Evolutionary conservation across 2,113 vertebrate species (phyloP).

Genomic region (Aythya baeri): DNA sequence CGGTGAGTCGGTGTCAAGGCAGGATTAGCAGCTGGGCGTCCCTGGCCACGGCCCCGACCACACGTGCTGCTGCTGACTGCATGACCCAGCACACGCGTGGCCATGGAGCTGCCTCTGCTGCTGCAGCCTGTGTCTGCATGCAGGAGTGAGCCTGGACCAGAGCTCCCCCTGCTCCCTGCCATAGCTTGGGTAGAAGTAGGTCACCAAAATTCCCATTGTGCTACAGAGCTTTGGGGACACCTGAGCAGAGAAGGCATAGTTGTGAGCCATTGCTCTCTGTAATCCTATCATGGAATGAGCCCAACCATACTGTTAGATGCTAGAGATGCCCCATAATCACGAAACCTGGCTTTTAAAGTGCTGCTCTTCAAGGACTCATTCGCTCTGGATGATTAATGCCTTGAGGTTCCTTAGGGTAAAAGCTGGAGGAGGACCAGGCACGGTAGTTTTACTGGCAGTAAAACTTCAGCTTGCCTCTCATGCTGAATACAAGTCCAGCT

Average conservation of each 20-base stretch:
- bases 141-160: not conserved
- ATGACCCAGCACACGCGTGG: accelerated
- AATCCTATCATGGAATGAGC: not conserved
- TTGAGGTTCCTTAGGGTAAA: not conserved
- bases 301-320: accelerated
- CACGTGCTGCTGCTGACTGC: not conserved
- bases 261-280: not conserved
- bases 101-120: not conserved
- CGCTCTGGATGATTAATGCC: not conserved
- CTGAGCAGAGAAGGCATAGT: not conserved
- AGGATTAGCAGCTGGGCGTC: constrained; percentile 32
- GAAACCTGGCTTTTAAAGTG: not conserved
- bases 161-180: not conserved
- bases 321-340: not conserved
- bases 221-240: not conserved
- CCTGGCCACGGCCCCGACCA: not conserved
- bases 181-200: not conserved
- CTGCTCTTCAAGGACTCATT: not conserved
- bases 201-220: accelerated
- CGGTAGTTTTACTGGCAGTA: not conserved
- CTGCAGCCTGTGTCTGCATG: not conserved
- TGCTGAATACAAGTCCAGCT: not conserved
- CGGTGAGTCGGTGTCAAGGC: constrained; percentile 3
- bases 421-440: not conserved
- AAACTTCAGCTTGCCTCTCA: not conserved